Evolutionary conservation across 2,113 vertebrate genomes (phyloP).

Genomic region (Coptodon bakossiorum): DNA sequence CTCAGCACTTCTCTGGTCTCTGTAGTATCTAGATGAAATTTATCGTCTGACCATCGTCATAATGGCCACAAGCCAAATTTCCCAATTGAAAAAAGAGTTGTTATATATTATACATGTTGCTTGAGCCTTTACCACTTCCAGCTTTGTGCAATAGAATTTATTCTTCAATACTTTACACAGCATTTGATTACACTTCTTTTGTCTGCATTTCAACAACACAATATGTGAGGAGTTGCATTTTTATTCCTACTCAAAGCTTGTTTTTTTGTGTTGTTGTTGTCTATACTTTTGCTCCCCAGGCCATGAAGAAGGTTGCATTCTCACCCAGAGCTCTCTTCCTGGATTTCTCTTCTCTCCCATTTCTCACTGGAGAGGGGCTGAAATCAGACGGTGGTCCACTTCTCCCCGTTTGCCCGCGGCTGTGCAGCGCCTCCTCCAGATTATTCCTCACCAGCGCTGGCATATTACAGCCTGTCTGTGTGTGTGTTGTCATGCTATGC

Average conservation of each 20-base stretch:
- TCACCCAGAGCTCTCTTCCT: not conserved
- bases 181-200: not conserved
- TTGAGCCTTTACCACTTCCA: not conserved
- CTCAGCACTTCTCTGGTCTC: not conserved
- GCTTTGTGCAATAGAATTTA: not conserved
- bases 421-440: not conserved
- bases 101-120: not conserved
- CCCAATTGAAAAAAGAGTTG: not conserved
- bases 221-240: not conserved
- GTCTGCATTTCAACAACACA: not conserved
- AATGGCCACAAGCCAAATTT: not conserved
- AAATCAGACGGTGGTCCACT: not conserved
- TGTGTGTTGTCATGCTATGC: not conserved
- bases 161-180: not conserved
- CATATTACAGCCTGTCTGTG: not conserved
- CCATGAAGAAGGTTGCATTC: not conserved
- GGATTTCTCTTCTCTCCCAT: not conserved
- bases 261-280: not conserved
- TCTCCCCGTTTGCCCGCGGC: not conserved
- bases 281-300: not conserved
- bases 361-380: not conserved
- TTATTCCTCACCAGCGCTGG: not conserved
- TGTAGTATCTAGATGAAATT: not conserved
- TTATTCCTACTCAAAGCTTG: not conserved
- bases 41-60: not conserved